Evolutionary conservation across 2,888 invertebrate species (phyloP).

Genomic region (Pheosia tremula): DNA sequence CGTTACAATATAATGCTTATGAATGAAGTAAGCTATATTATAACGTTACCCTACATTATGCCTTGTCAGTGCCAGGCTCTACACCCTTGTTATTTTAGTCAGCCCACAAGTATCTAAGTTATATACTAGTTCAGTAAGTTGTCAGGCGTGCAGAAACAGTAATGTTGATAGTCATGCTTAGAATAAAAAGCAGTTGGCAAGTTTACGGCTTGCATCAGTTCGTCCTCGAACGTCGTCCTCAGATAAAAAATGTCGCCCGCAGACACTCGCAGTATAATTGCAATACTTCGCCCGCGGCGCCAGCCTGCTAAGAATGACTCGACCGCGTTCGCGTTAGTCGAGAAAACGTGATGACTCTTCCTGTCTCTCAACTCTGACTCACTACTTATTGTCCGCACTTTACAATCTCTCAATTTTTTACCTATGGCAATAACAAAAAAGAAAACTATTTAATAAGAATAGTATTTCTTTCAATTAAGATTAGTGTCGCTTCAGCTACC

Average conservation of each 20-base stretch:
- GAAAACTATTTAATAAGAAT: too few species aligned
- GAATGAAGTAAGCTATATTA: slow-evolving; percentile 7
- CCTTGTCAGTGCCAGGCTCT: not conserved
- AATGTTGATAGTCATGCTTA: slow-evolving; percentile 28
- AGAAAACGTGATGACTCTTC: slow-evolving; percentile 50
- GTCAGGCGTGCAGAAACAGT: slow-evolving; percentile 21
- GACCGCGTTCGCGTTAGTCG: slow-evolving; percentile 26
- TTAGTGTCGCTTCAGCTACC: too few species aligned
- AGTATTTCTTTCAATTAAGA: too few species aligned
- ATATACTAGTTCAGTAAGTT: slow-evolving; percentile 3
- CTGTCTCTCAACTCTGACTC: slow-evolving; percentile 45
- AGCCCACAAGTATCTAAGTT: not conserved
- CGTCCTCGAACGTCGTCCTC: slow-evolving; percentile 24
- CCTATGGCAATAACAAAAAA: too few species aligned
- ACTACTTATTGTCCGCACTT: slow-evolving; percentile 20
- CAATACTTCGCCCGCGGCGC: slow-evolving; percentile 52
- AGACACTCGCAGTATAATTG: slow-evolving; percentile 48
- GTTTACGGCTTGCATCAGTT: slow-evolving; percentile 22
- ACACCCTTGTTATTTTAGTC: not conserved
- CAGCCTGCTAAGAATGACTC: slow-evolving; percentile 46
- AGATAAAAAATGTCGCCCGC: slow-evolving; percentile 38
- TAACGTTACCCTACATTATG: slow-evolving; percentile 8
- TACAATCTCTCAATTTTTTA: not conserved
- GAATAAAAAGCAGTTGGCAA: slow-evolving; percentile 42
- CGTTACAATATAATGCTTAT: slow-evolving; percentile 8